Percentiles rank a stretch among this genome's conserved stretches.
Evolutionary conservation across 1,140 invertebrate genomes (phyloP).

Genomic region (Pteromalus puparum): DNA sequence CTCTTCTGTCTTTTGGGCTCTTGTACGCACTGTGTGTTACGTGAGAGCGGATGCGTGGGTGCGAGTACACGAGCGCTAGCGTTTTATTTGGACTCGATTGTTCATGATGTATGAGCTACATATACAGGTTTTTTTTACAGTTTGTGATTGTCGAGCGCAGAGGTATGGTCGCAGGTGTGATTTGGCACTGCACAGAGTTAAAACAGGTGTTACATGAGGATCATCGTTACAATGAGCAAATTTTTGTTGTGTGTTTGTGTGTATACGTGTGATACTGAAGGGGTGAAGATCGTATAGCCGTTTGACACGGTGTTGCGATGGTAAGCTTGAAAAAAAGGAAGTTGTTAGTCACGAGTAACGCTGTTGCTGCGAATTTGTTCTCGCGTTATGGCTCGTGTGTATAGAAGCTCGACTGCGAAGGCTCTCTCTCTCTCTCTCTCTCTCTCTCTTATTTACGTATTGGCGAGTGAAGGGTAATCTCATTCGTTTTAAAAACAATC

Average conservation of each 20-base stretch:
- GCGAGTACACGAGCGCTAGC: neutral
- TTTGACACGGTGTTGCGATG: too few relatives aligned
- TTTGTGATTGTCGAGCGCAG: conserved; percentile 52
- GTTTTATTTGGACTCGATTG: conserved; percentile 17
- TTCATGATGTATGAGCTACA: conserved; percentile 45
- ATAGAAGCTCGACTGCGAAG: too few relatives aligned
- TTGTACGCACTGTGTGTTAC: neutral
- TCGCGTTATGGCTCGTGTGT: too few relatives aligned
- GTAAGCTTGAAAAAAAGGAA: too few relatives aligned
- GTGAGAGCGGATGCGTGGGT: neutral
- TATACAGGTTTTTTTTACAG: conserved; percentile 15
- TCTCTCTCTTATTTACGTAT: too few relatives aligned
- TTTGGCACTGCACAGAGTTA: conserved; percentile 52
- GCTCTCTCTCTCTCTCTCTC: too few relatives aligned
- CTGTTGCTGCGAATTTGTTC: neutral
- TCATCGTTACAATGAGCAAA: conserved; percentile 30
- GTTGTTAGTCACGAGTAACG: too few relatives aligned
- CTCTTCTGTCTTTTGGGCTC: conserved; percentile 8
- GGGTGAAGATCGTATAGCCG: too few relatives aligned
- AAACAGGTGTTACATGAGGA: conserved; percentile 42
- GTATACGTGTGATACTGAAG: neutral
- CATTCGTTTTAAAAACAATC: neutral
- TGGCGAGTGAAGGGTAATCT: too few relatives aligned
- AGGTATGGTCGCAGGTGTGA: conserved; percentile 50
- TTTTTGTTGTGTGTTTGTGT: neutral